Evolutionary conservation across 2,888 invertebrate genomes (phyloP).

Genomic region (Neoaliturus tenellus): DNA sequence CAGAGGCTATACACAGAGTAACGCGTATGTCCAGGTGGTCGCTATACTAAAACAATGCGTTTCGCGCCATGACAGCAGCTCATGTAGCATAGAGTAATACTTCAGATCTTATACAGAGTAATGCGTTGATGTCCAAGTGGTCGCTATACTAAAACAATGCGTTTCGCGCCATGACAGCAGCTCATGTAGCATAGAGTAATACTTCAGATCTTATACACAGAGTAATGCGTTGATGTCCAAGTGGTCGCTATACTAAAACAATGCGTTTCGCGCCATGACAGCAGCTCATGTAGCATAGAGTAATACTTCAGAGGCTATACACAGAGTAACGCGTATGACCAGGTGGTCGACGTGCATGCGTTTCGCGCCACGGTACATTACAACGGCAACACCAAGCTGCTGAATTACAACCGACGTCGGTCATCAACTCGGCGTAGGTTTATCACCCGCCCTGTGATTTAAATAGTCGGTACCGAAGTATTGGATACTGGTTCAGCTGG

Average conservation of each 20-base stretch:
- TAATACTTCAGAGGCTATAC: too few species aligned
- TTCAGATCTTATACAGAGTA: too few species aligned
- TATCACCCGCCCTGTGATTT: not conserved
- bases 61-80: too few species aligned
- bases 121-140: not conserved
- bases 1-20: slow-evolving; percentile 1
- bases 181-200: too few species aligned
- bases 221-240: too few species aligned
- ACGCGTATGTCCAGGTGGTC: too few species aligned
- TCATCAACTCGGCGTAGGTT: not conserved
- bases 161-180: not conserved
- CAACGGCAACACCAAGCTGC: not conserved
- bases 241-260: too few species aligned
- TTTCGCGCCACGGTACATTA: not conserved
- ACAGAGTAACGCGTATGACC: not conserved
- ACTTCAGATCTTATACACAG: too few species aligned
- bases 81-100: too few species aligned
- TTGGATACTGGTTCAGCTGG: not conserved
- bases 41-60: too few species aligned
- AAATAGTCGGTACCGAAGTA: not conserved
- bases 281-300: too few species aligned
- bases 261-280: too few species aligned
- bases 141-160: not conserved
- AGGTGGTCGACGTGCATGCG: not conserved
- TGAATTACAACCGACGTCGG: not conserved